phyloP scores from a whole-genome alignment of 2,113 vertebrate genomes.

The Crotophaga sulcirostris region DNA sequence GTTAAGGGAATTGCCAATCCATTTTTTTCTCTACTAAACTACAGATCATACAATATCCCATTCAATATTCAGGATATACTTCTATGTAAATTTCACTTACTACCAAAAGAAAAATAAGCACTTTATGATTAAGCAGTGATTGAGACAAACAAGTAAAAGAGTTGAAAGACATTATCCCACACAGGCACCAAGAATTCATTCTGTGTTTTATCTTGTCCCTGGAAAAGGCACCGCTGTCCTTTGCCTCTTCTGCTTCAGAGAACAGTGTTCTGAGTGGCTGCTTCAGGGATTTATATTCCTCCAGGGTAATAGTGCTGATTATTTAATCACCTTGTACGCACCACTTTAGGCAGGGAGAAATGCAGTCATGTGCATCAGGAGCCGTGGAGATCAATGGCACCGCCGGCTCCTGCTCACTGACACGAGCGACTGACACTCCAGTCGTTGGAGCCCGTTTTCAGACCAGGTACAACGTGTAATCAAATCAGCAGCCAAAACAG shows the following conservation, averaged over 20 bases:
- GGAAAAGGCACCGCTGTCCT: not conserved
- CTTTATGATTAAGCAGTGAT: not conserved
- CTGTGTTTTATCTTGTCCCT: not conserved
- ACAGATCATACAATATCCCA: not conserved
- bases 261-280: not conserved
- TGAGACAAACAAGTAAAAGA: not conserved
- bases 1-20: not conserved
- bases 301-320: constrained; percentile 62
- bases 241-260: not conserved
- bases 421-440: constrained; percentile 22
- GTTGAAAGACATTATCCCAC: not conserved
- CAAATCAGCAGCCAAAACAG: not conserved
- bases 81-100: not conserved
- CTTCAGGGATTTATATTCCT: constrained; percentile 63
- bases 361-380: constrained; percentile 68
- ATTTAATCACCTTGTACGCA: constrained; percentile 69
- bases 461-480: not conserved
- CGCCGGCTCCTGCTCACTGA: constrained; percentile 45
- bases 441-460: constrained; percentile 3
- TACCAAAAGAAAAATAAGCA: not conserved
- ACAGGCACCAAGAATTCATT: not conserved
- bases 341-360: constrained; percentile 64
- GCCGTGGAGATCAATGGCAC: constrained; percentile 68
- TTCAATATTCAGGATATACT: not conserved
- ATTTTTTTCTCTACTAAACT: not conserved